Evolutionary conservation across 2,113 vertebrate genomes (phyloP).

Genomic region (Puffinus mauretanicus): DNA sequence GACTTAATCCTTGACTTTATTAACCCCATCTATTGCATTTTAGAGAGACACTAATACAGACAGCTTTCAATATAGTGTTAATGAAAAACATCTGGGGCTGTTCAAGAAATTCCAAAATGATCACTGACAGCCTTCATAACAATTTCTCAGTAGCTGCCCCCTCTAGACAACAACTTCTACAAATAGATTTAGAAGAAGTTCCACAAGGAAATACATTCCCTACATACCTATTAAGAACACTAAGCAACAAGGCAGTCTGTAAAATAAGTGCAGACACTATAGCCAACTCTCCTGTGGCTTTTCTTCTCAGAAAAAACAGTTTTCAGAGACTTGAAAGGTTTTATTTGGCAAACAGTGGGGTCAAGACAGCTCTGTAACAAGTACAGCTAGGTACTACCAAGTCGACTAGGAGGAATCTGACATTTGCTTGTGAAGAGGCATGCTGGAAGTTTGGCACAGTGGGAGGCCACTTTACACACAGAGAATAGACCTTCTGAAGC

Average conservation of each 20-base stretch:
- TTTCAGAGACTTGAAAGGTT: not conserved
- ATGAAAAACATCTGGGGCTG: not conserved
- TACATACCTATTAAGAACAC: fast-evolving
- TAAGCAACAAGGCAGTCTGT: not conserved
- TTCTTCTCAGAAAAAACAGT: not conserved
- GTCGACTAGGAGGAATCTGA: not conserved
- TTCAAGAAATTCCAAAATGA: not conserved
- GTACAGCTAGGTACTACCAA: not conserved
- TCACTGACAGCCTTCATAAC: not conserved
- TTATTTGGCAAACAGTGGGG: not conserved
- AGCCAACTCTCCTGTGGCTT: not conserved
- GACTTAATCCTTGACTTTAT: not conserved
- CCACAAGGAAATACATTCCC: not conserved
- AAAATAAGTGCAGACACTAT: not conserved
- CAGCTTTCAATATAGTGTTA: not conserved
- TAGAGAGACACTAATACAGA: not conserved
- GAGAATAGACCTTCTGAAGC: not conserved
- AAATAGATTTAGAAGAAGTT: not conserved
- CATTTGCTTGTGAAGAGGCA: fast-evolving
- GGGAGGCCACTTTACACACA: no score
- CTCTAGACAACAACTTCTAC: not conserved
- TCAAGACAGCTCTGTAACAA: not conserved
- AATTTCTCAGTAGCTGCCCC: not conserved
- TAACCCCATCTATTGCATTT: not conserved
- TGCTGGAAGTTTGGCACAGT: not conserved